Conservation (phyloP, 2,888 invertebrate genomes). For the Conchocele bisecta region DNA sequence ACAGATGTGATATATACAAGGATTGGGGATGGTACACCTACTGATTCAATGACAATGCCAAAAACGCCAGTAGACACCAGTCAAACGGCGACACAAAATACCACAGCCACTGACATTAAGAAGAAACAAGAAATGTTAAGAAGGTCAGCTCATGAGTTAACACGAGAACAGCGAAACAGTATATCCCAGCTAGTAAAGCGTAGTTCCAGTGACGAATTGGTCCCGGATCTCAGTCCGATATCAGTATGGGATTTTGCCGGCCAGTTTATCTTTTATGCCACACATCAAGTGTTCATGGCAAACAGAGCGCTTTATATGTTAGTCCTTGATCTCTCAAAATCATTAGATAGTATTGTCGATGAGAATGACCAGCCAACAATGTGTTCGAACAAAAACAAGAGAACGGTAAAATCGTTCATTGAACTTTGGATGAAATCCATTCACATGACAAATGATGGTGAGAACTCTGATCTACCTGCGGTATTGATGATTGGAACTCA, state of each 20-base stretch:
- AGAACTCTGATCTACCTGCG: conserved; percentile 3
- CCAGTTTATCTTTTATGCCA: conserved; percentile 23
- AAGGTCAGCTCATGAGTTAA: neutral
- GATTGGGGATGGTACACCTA: neutral
- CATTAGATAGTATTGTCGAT: neutral
- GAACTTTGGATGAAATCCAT: neutral
- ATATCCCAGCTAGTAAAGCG: neutral
- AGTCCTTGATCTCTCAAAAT: conserved; percentile 1
- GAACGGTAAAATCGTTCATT: neutral
- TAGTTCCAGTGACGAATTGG: neutral
- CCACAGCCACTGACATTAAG: too few relatives aligned
- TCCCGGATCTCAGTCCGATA: neutral
- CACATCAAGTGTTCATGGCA: conserved; percentile 26
- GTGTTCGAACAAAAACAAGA: neutral
- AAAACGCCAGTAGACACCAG: too few relatives aligned
- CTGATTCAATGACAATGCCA: too few relatives aligned
- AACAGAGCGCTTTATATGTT: conserved; percentile 20
- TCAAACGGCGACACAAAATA: too few relatives aligned
- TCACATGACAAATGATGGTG: neutral
- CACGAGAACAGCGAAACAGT: neutral
- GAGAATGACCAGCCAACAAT: neutral
- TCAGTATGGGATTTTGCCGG: conserved; percentile 31
- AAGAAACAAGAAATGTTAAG: neutral
- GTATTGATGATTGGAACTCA: conserved; percentile 43
- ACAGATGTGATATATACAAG: too few relatives aligned